Evolutionary conservation across 1,140 invertebrate species (phyloP), one percentile per base, ranked within the genome.

Genomic region (Octopus sinensis): DNA sequence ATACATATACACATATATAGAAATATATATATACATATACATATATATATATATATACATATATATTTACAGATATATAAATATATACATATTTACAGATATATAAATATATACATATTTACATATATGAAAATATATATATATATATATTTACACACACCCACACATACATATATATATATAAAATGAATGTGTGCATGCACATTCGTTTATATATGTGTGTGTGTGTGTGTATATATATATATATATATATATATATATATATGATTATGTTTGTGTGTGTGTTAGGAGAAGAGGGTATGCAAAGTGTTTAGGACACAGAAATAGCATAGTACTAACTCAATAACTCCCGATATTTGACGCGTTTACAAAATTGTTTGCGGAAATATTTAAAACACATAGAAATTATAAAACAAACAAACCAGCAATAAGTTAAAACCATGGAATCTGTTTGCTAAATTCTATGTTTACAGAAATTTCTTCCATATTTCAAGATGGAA

Each of bases 41-140:
- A 71, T 12, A 71, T 71, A 71, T 71, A 71, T 71, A 13, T 71
- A 71, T 71, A 71, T 71, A 71, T 71, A 71, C 30, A 71, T 12
- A 71, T 71, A 13, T 71, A 71, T 12, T n/a, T 12, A 71, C 30
- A 71, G 5, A 71, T 71, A 71, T 71, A 13, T 12, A 5, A n/a
- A 71, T 12, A 71, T 71, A 71, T 71, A 71, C 30, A 71, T 71
- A 71, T 71, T 5, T 71, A 71, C 30, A 71, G 13, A 71, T 71
- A 71, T 71, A 71, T 71, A 71, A n/a, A 71, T 71, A 71, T 71
- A 17, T 71, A 71, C 6, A 71, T 71, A 71, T 13, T 0, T 71
- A 71, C 3, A 71, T 71, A 71, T 71, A 17, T 71, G 6, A 4
- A 71, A 4, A 71, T 71, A 71, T 71, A 71, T 71, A 71, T 71